phyloP scores from a whole-genome alignment of 1,140 invertebrate species.

The Ceratina calcarata region DNA sequence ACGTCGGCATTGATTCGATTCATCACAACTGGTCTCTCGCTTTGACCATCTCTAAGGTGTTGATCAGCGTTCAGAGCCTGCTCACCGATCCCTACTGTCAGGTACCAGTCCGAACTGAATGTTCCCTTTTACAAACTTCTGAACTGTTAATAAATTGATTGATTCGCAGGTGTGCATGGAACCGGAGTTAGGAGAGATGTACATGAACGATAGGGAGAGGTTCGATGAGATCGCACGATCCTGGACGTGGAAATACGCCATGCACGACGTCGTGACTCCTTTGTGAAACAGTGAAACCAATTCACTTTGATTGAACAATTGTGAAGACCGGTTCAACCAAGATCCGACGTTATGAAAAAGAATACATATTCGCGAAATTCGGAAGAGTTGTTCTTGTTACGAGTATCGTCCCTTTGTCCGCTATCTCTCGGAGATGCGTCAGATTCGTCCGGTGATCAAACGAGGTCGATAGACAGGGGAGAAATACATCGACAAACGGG shows the following conservation, averaged over 20 bases:
- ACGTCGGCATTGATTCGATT: slow-evolving; percentile 97
- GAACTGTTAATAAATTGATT: neutral
- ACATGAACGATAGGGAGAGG: slow-evolving; percentile 86
- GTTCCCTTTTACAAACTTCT: too few species aligned
- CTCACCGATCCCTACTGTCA: slow-evolving; percentile 95
- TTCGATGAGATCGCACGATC: slow-evolving; percentile 92
- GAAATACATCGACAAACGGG: too few species aligned
- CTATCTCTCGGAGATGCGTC: too few species aligned
- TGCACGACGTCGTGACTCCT: slow-evolving; percentile 89
- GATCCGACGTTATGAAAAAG: too few species aligned
- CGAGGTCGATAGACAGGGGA: too few species aligned
- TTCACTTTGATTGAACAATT: too few species aligned
- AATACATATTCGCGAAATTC: too few species aligned
- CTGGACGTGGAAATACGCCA: slow-evolving; percentile 97
- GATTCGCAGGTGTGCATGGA: slow-evolving; percentile 92
- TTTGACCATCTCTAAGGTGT: slow-evolving; percentile 93
- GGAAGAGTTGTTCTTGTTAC: too few species aligned
- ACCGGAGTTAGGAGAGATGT: slow-evolving; percentile 90
- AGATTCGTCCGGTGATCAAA: too few species aligned
- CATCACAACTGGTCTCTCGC: slow-evolving; percentile 97
- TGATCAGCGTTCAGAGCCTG: slow-evolving; percentile 94
- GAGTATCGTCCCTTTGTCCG: too few species aligned
- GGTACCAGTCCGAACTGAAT: slow-evolving; percentile 71
- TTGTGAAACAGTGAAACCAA: slow-evolving; percentile 3
- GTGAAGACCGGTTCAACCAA: too few species aligned